These are phyloP conservation scores for Calonectris borealis DNA, from an alignment of 2,113 vertebrate species.

Conservation along the genomic window DNA sequence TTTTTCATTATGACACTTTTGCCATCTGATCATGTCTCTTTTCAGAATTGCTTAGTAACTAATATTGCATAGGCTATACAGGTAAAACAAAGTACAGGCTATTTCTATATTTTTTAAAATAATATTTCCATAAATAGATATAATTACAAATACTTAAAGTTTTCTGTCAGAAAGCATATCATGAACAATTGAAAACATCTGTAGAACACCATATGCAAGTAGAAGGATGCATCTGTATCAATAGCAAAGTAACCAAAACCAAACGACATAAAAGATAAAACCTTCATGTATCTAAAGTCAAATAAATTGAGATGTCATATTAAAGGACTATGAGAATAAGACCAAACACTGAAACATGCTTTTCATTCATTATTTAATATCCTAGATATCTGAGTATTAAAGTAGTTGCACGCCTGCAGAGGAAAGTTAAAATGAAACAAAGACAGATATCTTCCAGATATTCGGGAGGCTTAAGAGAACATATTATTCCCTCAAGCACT, in stretches of 20 bases:
- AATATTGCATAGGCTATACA: not conserved
- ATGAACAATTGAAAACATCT: not conserved
- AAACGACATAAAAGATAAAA: not conserved
- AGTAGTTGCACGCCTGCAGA: not conserved
- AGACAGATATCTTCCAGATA: not conserved
- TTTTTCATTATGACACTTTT: not conserved
- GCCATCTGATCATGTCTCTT: not conserved
- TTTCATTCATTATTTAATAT: conserved; percentile 24
- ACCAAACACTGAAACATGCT: not conserved
- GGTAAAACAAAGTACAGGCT: not conserved
- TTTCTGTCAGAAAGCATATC: not conserved
- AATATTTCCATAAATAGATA: not conserved
- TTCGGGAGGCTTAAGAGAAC: not conserved
- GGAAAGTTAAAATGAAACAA: conserved; percentile 12
- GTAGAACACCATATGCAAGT: not conserved
- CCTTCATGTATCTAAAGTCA: not conserved
- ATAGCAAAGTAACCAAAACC: not conserved
- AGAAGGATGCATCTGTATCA: not conserved
- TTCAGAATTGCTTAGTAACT: not conserved
- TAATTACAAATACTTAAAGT: not conserved
- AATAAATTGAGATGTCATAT: conserved; percentile 8
- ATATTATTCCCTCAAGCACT: not conserved
- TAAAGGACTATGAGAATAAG: not conserved
- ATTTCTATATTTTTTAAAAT: not conserved
- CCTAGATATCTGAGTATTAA: not conserved